A percentile compares a stretch with the other conserved stretches of the same genome.
phyloP scores from a whole-genome alignment of 2,797 vertebrate genomes.

The Melopsittacus undulatus region DNA sequence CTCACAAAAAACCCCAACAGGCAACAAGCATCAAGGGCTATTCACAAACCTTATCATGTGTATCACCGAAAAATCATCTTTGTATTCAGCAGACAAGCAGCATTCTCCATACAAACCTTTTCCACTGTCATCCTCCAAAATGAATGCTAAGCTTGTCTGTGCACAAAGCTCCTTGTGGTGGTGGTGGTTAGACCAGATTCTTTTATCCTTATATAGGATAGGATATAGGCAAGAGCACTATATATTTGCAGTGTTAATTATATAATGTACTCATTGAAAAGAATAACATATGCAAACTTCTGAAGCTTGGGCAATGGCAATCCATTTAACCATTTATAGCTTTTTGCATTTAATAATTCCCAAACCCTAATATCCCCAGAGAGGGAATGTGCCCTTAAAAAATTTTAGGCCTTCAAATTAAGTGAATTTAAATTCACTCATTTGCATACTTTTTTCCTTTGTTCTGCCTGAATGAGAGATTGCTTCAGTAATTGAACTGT shows the following conservation, averaged over 20 bases:
- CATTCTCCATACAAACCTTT: background rate
- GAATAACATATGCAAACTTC: background rate
- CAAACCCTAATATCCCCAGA: background rate
- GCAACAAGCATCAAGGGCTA: background rate
- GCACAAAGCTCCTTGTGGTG: background rate
- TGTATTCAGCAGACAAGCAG: background rate
- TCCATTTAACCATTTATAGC: slow-evolving; percentile 4
- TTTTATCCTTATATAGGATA: background rate
- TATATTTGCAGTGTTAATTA: background rate
- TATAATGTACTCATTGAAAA: background rate
- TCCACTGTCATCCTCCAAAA: background rate
- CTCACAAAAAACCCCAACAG: background rate
- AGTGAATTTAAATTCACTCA: slow-evolving; percentile 6
- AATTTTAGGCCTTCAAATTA: slow-evolving; percentile 16
- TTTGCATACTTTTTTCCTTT: slow-evolving; percentile 27
- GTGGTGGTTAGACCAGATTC: background rate
- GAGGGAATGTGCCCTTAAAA: background rate
- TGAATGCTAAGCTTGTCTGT: background rate
- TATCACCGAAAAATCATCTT: background rate
- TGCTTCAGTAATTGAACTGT: slow-evolving; percentile 54
- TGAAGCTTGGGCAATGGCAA: background rate
- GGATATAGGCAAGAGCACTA: background rate
- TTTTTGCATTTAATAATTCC: slow-evolving; percentile 4
- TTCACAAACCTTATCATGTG: background rate
- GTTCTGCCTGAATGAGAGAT: slow-evolving; percentile 44